Conservation (phyloP, 1,140 invertebrate species). For the Drosophila melanica region DNA sequence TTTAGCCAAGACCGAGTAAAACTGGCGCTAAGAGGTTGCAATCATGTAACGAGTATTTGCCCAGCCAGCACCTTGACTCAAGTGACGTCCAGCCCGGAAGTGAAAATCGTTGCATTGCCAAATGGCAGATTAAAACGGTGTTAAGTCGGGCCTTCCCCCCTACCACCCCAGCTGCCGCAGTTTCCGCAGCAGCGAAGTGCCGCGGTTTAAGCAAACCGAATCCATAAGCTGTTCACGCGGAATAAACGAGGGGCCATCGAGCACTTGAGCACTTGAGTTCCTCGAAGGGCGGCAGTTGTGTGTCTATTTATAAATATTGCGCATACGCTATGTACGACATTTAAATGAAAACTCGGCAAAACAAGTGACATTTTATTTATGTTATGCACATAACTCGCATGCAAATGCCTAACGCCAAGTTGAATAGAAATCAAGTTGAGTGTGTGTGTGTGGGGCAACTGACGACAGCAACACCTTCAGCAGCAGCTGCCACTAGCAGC, state of each 20-base stretch:
- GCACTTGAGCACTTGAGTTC: too few species aligned
- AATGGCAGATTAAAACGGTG: conserved; percentile 79
- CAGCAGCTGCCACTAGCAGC: conserved; percentile 26
- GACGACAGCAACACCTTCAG: conserved; percentile 37
- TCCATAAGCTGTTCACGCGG: conserved; percentile 58
- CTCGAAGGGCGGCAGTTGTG: conserved; percentile 53
- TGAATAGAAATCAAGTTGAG: conserved; percentile 13
- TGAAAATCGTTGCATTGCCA: conserved; percentile 68
- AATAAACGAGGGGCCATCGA: conserved; percentile 37
- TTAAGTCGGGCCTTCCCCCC: conserved; percentile 64
- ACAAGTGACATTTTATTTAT: conserved; percentile 63
- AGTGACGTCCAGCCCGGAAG: conserved; percentile 51
- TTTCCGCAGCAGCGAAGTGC: conserved; percentile 54
- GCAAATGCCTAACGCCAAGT: conserved; percentile 32
- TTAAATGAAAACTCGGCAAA: conserved; percentile 49
- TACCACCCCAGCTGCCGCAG: too few species aligned
- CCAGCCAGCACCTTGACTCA: conserved; percentile 53
- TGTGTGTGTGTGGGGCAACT: conserved; percentile 5
- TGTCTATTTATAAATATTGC: conserved; percentile 30
- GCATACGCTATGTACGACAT: conserved; percentile 11
- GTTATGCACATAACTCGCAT: conserved; percentile 20
- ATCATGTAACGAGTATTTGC: conserved; percentile 69
- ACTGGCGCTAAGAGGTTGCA: conserved; percentile 77
- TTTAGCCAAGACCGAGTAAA: conserved; percentile 57
- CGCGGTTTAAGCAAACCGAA: conserved; percentile 56